phyloP scores from a whole-genome alignment of 1,140 invertebrate genomes.

The Drosophila elegans region DNA sequence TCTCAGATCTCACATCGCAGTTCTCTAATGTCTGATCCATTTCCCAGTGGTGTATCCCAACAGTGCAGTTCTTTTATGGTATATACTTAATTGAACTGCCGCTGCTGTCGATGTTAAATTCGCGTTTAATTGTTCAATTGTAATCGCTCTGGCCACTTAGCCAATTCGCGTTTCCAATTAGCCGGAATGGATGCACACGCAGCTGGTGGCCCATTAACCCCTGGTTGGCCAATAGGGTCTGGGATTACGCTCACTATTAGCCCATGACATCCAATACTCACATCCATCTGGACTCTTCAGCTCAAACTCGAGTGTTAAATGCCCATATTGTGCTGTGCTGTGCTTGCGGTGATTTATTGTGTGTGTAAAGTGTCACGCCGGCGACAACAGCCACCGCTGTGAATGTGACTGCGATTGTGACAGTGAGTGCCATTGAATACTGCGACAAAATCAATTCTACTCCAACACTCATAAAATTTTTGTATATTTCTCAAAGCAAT shows the following conservation, averaged over 20 bases:
- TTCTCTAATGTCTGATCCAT: not conserved
- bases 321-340: conserved; percentile 21
- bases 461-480: conserved; percentile 8
- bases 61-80: conserved; percentile 20
- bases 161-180: conserved; percentile 55
- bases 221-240: not conserved
- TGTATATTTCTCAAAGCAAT: too few relatives aligned
- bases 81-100: conserved; percentile 25
- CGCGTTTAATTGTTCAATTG: conserved; percentile 51
- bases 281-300: conserved; percentile 18
- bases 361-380: conserved; percentile 79
- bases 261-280: conserved; percentile 33
- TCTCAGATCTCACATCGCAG: not conserved
- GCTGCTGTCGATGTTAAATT: conserved; percentile 22
- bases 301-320: conserved; percentile 28
- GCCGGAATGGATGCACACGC: conserved; percentile 36
- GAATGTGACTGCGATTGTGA: conserved; percentile 59
- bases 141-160: conserved; percentile 28
- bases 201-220: conserved; percentile 46
- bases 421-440: conserved; percentile 27
- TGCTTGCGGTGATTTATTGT: conserved; percentile 67
- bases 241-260: conserved; percentile 14
- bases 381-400: conserved; percentile 78
- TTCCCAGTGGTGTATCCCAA: not conserved
- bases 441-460: not conserved